Base-by-base conservation (phyloP, 2,888 invertebrate species). In the Troides aeacus region DNA sequence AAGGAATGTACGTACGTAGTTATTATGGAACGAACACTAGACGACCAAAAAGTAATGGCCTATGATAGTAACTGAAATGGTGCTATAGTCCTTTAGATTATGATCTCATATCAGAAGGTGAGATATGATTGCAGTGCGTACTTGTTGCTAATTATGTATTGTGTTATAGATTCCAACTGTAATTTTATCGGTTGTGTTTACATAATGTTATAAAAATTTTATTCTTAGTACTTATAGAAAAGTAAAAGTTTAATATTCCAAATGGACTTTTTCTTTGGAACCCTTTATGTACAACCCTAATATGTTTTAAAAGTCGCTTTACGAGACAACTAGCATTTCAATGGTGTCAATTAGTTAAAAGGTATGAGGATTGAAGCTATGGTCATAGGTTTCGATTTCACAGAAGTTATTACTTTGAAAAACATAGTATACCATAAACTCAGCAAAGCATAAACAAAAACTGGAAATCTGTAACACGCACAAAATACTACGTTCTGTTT, bases 21-120 rank as follows among this genome's bases (percentile, higher is more conserved):
- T 75, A 70, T 70, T 76, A 78, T 71, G 79, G 80, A 79, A 75
- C 74, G 81, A 79, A 77, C 78, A 82, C 84, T 89, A 92, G 92
- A 92, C 92, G 92, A 92, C 92, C 92, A 92, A 92, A 89, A 84
- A 83, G 81, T 82, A 77, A 92, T 88, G 92, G 92, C 92, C 92
- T 92, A 90, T 83, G 88, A 88, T 84, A 79, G 90, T 88, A 92
- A 92, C 85, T 86, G 89, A 87, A 87, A 84, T 89, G 92, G 92
- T 92, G 92, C 92, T 92, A 92, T 90, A 90, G 86, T 86, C 83
- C 81, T 84, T 77, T 89, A 91, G 88, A 87, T 84, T 83, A 85
- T 90, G 91, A 91, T 91, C 91, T 92, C 92, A 88, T 90, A 91
- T 89, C 90, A 87, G 82, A 79, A 80, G 83, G 84, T 84, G 88